Evolutionary conservation across 2,113 vertebrate genomes (phyloP).

Genomic region (Sinocyclocheilus anshuiensis): DNA sequence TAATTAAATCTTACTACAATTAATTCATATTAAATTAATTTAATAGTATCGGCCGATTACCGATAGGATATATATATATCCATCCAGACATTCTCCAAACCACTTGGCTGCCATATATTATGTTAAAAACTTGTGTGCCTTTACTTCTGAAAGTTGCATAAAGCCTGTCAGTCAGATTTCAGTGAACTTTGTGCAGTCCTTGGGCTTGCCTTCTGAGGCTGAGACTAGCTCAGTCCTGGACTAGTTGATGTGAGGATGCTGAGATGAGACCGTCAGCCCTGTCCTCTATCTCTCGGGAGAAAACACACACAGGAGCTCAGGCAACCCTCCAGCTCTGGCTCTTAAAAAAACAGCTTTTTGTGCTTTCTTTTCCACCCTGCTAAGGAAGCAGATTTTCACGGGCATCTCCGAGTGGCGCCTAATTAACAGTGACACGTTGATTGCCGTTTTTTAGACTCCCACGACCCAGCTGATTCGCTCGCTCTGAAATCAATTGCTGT

Average conservation of each 20-base stretch:
- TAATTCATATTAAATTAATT: no score
- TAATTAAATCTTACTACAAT: background rate
- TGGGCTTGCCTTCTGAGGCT: background rate
- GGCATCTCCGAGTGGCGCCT: conserved; percentile 50
- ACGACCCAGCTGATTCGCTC: conserved; percentile 49
- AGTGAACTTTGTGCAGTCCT: background rate
- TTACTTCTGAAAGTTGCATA: background rate
- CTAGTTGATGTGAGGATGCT: background rate
- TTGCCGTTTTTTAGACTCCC: conserved; percentile 59
- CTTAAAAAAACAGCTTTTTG: background rate
- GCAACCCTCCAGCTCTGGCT: conserved; percentile 29
- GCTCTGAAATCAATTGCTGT: conserved; percentile 45
- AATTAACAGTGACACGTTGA: conserved; percentile 68
- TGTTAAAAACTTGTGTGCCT: no score
- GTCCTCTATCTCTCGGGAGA: conserved; percentile 21
- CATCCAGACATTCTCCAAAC: no score
- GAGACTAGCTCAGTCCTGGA: background rate
- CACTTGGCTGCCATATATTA: no score
- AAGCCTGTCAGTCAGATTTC: background rate
- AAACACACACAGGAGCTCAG: background rate
- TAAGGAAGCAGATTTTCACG: conserved; percentile 28
- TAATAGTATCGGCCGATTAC: no score
- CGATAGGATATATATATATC: no score
- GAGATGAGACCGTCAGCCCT: background rate
- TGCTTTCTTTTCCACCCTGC: background rate